Evolutionary conservation across 1,140 invertebrate species (phyloP).

Genomic region (Samia ricini): DNA sequence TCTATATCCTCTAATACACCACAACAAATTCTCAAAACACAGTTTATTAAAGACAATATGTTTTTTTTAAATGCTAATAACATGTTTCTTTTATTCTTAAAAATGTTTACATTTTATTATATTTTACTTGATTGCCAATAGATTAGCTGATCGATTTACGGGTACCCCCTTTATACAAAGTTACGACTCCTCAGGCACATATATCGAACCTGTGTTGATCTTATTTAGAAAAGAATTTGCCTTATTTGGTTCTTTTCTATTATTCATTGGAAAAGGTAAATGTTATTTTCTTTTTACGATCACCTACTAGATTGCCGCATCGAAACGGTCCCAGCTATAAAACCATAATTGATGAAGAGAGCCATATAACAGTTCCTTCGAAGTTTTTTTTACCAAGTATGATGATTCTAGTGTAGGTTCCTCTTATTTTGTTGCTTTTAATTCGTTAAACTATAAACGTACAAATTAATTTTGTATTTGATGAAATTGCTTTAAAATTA

Average conservation of each 20-base stretch:
- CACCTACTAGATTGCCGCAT: constrained; percentile 8
- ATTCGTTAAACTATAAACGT: no score
- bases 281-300: constrained; percentile 29
- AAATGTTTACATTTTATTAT: not conserved
- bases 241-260: constrained; percentile 27
- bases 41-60: no score
- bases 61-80: no score
- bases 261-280: constrained; percentile 31
- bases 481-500: no score
- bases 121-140: not conserved
- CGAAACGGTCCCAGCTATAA: constrained; percentile 5
- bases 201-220: constrained; percentile 22
- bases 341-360: constrained; percentile 11
- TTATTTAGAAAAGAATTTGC: constrained; percentile 38
- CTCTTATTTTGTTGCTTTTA: no score
- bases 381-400: not conserved
- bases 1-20: no score
- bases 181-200: constrained; percentile 47
- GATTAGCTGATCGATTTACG: not conserved
- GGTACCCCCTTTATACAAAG: constrained; percentile 7
- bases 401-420: no score
- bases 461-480: no score
- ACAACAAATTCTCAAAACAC: no score
- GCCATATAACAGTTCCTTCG: constrained; percentile 2
- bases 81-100: not conserved